phyloP scores from a whole-genome alignment of 2,797 vertebrate genomes.

The Xyrichtys novacula region DNA sequence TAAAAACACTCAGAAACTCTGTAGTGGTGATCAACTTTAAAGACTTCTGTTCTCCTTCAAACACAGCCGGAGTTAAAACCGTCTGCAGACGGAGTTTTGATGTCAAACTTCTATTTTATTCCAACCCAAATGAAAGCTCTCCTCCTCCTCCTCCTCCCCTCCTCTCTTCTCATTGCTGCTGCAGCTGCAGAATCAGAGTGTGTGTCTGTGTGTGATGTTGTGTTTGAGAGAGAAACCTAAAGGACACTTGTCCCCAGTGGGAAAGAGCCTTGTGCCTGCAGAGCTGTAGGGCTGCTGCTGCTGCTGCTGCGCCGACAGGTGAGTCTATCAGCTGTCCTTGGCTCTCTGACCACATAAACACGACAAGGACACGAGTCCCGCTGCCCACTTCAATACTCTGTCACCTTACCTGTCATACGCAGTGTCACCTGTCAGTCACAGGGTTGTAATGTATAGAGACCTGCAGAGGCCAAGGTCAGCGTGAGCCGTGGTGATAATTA shows the following conservation, averaged over 20 bases:
- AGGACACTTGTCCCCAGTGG: constrained; percentile 45
- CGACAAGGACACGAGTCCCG: constrained; percentile 63
- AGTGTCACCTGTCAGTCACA: constrained; percentile 71
- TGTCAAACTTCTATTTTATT: constrained; percentile 10
- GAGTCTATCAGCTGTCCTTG: constrained; percentile 54
- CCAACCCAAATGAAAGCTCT: constrained; percentile 23
- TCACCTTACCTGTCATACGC: constrained; percentile 55
- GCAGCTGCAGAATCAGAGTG: constrained; percentile 2
- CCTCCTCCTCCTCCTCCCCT: constrained; percentile 31
- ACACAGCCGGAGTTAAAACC: constrained; percentile 13
- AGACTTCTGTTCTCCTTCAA: constrained; percentile 11
- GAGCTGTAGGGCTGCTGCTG: constrained; percentile 45
- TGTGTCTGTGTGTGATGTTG: constrained; percentile 7
- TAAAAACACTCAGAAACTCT: constrained; percentile 37
- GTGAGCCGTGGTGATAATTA: constrained; percentile 51
- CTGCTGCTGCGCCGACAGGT: constrained; percentile 57
- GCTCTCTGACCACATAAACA: constrained; percentile 39
- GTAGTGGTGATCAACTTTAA: constrained; percentile 30
- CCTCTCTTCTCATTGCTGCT: constrained; percentile 15
- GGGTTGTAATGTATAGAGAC: constrained; percentile 56
- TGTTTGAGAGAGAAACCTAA: constrained; percentile 33
- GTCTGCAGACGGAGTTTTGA: constrained; percentile 27
- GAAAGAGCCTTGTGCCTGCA: constrained; percentile 48
- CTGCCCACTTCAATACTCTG: constrained; percentile 50
- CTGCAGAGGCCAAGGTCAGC: constrained; percentile 54